Base-by-base conservation (phyloP, 2,888 invertebrate genomes). In the Drosophila antonietae region DNA sequence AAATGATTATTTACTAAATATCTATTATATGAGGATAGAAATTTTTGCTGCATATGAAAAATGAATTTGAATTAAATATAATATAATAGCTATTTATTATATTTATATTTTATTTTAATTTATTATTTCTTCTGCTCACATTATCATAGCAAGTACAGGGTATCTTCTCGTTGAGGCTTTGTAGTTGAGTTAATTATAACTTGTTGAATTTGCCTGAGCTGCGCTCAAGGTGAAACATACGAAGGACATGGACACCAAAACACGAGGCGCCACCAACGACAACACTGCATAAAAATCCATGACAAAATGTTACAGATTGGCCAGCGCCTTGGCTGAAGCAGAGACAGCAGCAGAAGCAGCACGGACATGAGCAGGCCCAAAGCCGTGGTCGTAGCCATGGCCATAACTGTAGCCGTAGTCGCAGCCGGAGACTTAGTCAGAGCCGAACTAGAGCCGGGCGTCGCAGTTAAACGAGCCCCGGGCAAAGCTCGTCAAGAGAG, bases 291-390 rank as follows among this genome's bases (percentile, higher is more conserved):
- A 65, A 72, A 79, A 81, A 84, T 69, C 75, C 87, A 73, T 73
- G 87, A 80, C 82, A 84, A 86, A 86, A 81, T 80, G 82, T 70
- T 76, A 80, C 84, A 84, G 84, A 87, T 84, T 87, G 84, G 87
- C 80, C 78, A 39, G 37, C 44, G 64, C 58, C 44, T 67, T 72
- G 66, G 68, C 64, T 44, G 57, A 51, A 10, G 37, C 64, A 65
- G 49, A 43, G 35, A 47, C 9, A 9, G 9, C 8, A 33, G 12
- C 12, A 35, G 39, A 15, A 39, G 39, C 46, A 61, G 39, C 56
- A 55, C 8, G 53, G 53, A 15, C 51, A 51, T 12, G 20, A 18
- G 41, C 70, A 57, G 44, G 44, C 68, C 46, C 56, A 33, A 15
- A 59, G 58, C 55, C 37, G 15, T 37, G 18, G 57, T 41, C 55